Evolutionary conservation across 2,888 invertebrate genomes (phyloP).

Genomic region (Nomada fabriciana): DNA sequence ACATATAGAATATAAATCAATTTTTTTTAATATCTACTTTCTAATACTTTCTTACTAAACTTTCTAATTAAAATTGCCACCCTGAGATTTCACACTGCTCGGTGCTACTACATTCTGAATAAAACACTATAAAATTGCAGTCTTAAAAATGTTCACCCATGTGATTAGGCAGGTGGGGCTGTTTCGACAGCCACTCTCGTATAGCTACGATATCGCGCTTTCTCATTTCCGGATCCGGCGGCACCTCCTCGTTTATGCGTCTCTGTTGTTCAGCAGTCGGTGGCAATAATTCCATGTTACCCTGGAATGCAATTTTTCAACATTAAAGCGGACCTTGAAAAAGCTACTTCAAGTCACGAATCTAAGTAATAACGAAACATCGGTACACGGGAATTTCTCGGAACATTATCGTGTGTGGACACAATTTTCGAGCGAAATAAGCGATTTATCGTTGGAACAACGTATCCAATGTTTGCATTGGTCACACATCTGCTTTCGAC

Average conservation of each 20-base stretch:
- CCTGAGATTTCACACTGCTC: neutral
- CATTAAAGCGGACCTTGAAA: neutral
- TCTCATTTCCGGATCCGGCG: conserved; percentile 79
- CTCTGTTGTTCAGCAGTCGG: conserved; percentile 81
- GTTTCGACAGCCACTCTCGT: conserved; percentile 82
- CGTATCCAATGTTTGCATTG: conserved; percentile 42
- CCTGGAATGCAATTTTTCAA: conserved; percentile 19
- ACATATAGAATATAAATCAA: too few relatives aligned
- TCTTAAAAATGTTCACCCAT: conserved; percentile 75
- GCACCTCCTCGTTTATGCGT: conserved; percentile 79
- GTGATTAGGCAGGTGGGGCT: conserved; percentile 82
- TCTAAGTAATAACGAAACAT: neutral
- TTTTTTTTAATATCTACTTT: too few relatives aligned
- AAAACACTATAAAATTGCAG: too few relatives aligned
- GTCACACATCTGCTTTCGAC: neutral
- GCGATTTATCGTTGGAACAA: conserved; percentile 14
- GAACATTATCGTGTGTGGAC: conserved; percentile 1
- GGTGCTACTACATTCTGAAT: too few relatives aligned
- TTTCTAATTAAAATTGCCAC: too few relatives aligned
- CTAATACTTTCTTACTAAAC: too few relatives aligned
- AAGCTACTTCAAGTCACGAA: too few relatives aligned
- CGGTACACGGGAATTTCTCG: neutral
- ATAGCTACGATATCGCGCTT: conserved; percentile 78
- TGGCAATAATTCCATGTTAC: conserved; percentile 79
- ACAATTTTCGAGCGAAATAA: neutral